A percentile compares a stretch with the other conserved stretches of the same genome.
Conservation (phyloP, 2,797 vertebrate species). For the Dendrocincla fuliginosa region DNA sequence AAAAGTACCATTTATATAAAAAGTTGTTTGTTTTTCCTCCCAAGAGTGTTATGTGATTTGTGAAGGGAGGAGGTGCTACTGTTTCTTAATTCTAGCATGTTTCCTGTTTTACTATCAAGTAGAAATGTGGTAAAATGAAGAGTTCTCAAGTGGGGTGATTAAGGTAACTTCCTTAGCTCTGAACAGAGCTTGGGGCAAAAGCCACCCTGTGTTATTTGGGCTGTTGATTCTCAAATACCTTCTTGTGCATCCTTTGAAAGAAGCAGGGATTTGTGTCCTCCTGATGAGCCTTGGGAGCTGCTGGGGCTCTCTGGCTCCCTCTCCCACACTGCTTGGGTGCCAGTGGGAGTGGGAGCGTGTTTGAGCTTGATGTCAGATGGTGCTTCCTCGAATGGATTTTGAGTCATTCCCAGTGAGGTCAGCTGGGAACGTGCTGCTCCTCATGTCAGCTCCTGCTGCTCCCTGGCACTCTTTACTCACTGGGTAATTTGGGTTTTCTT, state of each 20-base stretch:
- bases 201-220: not conserved
- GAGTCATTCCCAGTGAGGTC: constrained; percentile 52
- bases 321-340: not conserved
- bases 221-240: not conserved
- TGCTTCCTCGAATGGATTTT: not conserved
- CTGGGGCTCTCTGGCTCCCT: not conserved
- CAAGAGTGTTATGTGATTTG: not conserved
- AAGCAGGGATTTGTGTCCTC: rapidly evolving
- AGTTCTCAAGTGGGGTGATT: not conserved
- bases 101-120: not conserved
- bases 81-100: not conserved
- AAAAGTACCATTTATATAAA: not conserved
- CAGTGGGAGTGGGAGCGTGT: not conserved
- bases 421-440: constrained; percentile 55
- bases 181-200: not conserved
- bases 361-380: not conserved
- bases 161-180: not conserved
- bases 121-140: not conserved
- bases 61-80: not conserved
- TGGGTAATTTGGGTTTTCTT: not conserved
- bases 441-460: constrained; percentile 27
- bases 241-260: not conserved
- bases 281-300: rapidly evolving
- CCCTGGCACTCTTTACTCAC: not conserved
- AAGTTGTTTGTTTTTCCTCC: not conserved